phyloP scores from a whole-genome alignment of 1,140 invertebrate genomes.

The Lerema accius region DNA sequence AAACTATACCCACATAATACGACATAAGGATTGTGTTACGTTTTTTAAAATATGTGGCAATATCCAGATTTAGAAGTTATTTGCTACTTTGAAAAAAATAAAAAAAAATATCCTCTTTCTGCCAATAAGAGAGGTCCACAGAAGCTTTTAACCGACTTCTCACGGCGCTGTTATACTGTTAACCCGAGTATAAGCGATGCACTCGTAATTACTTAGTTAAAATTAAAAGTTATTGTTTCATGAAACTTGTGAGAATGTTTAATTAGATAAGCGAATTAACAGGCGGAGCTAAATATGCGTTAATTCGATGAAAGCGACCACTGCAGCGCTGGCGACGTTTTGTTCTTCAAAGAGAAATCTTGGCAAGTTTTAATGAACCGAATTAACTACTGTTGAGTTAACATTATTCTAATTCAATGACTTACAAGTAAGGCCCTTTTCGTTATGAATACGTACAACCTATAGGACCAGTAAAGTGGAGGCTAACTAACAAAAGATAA shows the following conservation, averaged over 20 bases:
- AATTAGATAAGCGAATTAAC: slow-evolving; percentile 79
- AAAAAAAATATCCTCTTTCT: too few relatives aligned
- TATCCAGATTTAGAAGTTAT: too few relatives aligned
- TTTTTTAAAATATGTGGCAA: too few relatives aligned
- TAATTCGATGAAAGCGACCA: slow-evolving; percentile 64
- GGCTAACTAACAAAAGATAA: too few relatives aligned
- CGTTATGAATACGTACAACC: too few relatives aligned
- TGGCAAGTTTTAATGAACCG: not conserved
- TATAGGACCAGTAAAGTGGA: too few relatives aligned
- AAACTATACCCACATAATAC: too few relatives aligned
- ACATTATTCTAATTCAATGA: too few relatives aligned
- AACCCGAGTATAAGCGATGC: slow-evolving; percentile 78
- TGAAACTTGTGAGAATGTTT: slow-evolving; percentile 79
- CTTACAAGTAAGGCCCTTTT: too few relatives aligned
- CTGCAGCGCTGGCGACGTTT: slow-evolving; percentile 11
- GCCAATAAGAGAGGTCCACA: slow-evolving; percentile 32
- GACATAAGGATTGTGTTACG: too few relatives aligned
- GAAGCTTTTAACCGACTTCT: slow-evolving; percentile 71
- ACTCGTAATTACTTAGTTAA: slow-evolving; percentile 74
- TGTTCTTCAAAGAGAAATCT: not conserved
- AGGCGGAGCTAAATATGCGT: slow-evolving; percentile 60
- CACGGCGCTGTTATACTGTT: slow-evolving; percentile 76
- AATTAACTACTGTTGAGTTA: too few relatives aligned
- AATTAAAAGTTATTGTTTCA: slow-evolving; percentile 81
- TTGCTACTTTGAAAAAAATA: too few relatives aligned